Base-by-base conservation (phyloP, 2,797 vertebrate genomes). In the Sebastes trivittatus region DNA sequence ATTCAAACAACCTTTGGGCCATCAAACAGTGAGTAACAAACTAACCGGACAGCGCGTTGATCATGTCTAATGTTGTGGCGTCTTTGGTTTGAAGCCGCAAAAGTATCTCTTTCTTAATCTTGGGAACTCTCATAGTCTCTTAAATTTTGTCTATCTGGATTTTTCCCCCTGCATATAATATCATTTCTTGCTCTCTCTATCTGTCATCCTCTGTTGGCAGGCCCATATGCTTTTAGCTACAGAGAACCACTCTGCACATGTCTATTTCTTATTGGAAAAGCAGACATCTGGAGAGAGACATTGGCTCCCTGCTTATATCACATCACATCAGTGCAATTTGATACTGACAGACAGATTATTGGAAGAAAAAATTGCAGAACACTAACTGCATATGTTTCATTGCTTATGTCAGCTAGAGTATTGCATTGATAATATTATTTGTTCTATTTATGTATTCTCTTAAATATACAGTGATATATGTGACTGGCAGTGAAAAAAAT, bases 291-390 rank as follows among this genome's bases (percentile, higher is more conserved):
- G 36, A 77, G 59, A 64, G 70, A 85, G 72, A 77, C 55, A 30
- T 6, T 29, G 79, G 79, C 72, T 73, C 61, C 14, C 63, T 61
- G 72, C 72, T 77, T 84, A 61, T 64, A 85, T 85, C 84, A 78
- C 76, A 83, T 88, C 81, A 75, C 73, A 82, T 88, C 77, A 87
- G 62, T 59, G 46, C 72, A 74, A 56, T 88, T 61, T 77, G 55
- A 79, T 77, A 36, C 60, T 73, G 72, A 80, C 77, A 72, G 81
- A 83, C 61, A 63, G 58, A 75, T 80, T 74, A 72, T 68, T 81
- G 63, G 71, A 63, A 8, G 6, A 77, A 59, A 64, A 58, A 73
- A 71, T 60, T 23, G 1, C 70, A 16, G 62, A 72, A 73, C 65
- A 82, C 66, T 70, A 52, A 61, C 25, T 56, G 22, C 22, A 29